Conservation (phyloP, 1,140 invertebrate genomes). For the Spodoptera litura region DNA sequence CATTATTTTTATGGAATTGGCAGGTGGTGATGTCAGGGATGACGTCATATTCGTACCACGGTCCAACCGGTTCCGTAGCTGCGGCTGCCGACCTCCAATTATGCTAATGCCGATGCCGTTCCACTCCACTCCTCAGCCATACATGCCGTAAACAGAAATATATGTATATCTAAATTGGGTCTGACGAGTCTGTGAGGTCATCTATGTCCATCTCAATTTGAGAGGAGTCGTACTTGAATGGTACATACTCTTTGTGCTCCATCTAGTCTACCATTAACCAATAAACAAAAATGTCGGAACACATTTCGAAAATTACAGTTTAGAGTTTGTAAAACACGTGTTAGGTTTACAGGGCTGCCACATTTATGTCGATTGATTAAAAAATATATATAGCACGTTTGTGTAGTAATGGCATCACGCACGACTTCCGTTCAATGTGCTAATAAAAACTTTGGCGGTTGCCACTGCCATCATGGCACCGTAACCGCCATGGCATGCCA, state of each 20-base stretch:
- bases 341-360: constrained; percentile 17
- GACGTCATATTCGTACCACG: constrained; percentile 71
- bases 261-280: constrained; percentile 1
- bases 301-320: constrained; percentile 9
- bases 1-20: constrained; percentile 48
- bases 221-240: neutral
- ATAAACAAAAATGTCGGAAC: constrained; percentile 13
- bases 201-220: constrained; percentile 33
- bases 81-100: constrained; percentile 78
- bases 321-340: neutral
- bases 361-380: constrained; percentile 26
- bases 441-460: constrained; percentile 38
- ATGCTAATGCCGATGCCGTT: constrained; percentile 77
- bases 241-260: neutral
- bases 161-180: constrained; percentile 40
- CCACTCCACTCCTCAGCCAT: constrained; percentile 61
- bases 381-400: constrained; percentile 25
- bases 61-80: constrained; percentile 70
- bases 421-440: constrained; percentile 39
- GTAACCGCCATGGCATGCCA: neutral
- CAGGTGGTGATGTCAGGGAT: constrained; percentile 71
- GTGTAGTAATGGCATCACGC: constrained; percentile 37
- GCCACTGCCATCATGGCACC: neutral
- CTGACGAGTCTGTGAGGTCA: constrained; percentile 37
- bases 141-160: constrained; percentile 47